Base-by-base conservation (phyloP, 1,140 invertebrate genomes). In the Trichomalopsis sarcophagae region DNA sequence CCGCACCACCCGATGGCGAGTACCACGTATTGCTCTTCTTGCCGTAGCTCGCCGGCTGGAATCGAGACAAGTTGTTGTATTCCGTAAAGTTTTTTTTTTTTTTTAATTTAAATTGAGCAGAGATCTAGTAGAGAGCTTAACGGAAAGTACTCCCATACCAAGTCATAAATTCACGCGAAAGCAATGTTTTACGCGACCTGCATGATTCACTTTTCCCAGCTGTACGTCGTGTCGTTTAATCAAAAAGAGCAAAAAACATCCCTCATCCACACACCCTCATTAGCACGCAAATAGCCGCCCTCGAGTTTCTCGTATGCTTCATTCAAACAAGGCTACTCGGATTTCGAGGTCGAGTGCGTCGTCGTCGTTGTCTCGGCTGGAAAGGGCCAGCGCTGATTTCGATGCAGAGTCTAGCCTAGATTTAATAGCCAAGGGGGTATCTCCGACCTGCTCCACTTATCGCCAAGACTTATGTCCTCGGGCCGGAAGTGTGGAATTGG, bases 1-100 rank as follows among this genome's bases (percentile, higher is more conserved):
- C 89, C 9, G 88, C 91, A 47, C 88, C 91, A 0, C 87, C 90
- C 47, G 95, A 95, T 14, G 95, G 95, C 40, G 96, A 95, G 93
- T 97, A 97, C 96, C 96, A 97, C 90, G 96, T 96, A 86, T 96
- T 96, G 93, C 97, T 97, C 93, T 97, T 97, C 92, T 97, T 97
- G 78, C 96, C 97, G 93, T 97, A 97, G 92, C 96, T 97, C 81
- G 96, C 96, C 90, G 96, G 96, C 97, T 96, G 89, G 69, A 80
- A 87, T 74, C 71, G 69, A 33, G 5, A 44, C 9, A 27, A 27
- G 27, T 27, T 1, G 1, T 27, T 27, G 27, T 27, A 27, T 27
- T n/a, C n/a, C n/a, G n/a, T n/a, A 33, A 33, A 33, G 2, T 36
- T 36, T 44, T 44, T n/a, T 68, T 21, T 23, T 7, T 68, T 68